Percentiles rank a stretch among this genome's conserved stretches.
Conservation (phyloP, 2,797 vertebrate species). For the Euphonia xanthogaster region DNA sequence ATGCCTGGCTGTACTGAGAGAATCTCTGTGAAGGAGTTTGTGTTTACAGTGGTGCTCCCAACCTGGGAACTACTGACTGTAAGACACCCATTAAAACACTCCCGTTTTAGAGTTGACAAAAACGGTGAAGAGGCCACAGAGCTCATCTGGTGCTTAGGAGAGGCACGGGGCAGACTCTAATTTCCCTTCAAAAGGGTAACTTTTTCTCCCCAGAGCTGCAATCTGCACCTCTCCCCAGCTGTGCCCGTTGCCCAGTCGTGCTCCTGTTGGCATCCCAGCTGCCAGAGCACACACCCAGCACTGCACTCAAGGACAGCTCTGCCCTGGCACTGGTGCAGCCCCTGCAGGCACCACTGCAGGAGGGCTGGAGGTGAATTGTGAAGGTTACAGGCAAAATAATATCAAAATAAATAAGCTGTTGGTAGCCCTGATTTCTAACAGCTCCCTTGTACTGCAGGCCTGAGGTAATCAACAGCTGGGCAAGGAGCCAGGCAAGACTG, state of each 20-base stretch:
- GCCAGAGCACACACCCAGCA: neutral
- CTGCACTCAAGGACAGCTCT: neutral
- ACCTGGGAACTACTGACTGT: neutral
- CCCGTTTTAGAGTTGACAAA: neutral
- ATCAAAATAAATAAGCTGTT: neutral
- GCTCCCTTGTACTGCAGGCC: neutral
- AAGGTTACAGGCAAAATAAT: neutral
- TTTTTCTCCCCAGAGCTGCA: neutral
- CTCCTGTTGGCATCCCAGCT: neutral
- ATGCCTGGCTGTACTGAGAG: neutral
- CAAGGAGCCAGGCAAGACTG: neutral
- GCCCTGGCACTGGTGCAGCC: neutral
- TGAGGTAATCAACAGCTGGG: neutral
- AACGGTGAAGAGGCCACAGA: neutral
- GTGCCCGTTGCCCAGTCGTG: accelerated
- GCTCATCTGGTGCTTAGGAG: neutral
- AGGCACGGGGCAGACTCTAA: accelerated
- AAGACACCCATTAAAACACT: neutral
- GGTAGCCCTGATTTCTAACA: neutral
- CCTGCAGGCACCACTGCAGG: neutral
- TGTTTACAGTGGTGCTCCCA: neutral
- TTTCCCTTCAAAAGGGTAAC: neutral
- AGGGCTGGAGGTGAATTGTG: neutral
- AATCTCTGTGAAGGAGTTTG: neutral
- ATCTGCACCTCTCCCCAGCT: neutral